These are phyloP conservation scores for Smittia aterrima DNA, from an alignment of 2,888 invertebrate genomes.

Conservation along the genomic window DNA sequence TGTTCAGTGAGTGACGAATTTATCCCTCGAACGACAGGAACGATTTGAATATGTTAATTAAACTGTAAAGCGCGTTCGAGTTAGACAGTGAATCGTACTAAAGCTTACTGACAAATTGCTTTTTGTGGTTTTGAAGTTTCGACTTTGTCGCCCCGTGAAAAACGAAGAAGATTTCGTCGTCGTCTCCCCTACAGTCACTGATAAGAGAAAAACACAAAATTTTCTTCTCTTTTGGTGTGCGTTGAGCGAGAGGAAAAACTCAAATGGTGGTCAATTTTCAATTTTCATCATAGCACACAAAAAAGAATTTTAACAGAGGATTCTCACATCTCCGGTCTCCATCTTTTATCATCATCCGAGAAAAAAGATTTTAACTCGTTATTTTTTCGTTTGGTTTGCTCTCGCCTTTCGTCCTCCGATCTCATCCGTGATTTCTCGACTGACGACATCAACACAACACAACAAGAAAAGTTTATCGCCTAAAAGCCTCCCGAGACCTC, in stretches of 20 bases:
- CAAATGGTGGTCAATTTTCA: conserved; percentile 37
- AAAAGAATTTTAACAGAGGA: not conserved
- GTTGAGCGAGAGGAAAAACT: conserved; percentile 13
- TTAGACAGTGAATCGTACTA: conserved; percentile 7
- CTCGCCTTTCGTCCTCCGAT: not conserved
- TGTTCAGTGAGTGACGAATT: conserved; percentile 9
- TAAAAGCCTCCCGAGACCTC: conserved; percentile 24
- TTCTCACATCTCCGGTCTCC: conserved; percentile 7
- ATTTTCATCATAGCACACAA: not conserved
- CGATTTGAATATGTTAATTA: conserved; percentile 29
- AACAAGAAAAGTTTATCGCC: not conserved
- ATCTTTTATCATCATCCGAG: too few relatives aligned
- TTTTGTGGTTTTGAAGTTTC: not conserved
- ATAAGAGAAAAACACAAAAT: conserved; percentile 18
- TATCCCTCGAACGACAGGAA: conserved; percentile 10
- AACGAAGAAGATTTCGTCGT: not conserved
- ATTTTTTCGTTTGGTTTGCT: too few relatives aligned
- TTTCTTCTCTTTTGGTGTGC: conserved; percentile 12
- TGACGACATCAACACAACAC: not conserved
- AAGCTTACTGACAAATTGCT: conserved; percentile 1
- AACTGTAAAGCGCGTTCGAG: conserved; percentile 9
- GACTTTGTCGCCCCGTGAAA: not conserved
- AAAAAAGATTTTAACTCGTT: not conserved
- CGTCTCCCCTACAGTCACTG: not conserved
- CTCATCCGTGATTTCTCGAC: not conserved